Percentiles rank a stretch among this genome's conserved stretches.
phyloP scores from a whole-genome alignment of 2,113 vertebrate species.

The Lynx canadensis region DNA sequence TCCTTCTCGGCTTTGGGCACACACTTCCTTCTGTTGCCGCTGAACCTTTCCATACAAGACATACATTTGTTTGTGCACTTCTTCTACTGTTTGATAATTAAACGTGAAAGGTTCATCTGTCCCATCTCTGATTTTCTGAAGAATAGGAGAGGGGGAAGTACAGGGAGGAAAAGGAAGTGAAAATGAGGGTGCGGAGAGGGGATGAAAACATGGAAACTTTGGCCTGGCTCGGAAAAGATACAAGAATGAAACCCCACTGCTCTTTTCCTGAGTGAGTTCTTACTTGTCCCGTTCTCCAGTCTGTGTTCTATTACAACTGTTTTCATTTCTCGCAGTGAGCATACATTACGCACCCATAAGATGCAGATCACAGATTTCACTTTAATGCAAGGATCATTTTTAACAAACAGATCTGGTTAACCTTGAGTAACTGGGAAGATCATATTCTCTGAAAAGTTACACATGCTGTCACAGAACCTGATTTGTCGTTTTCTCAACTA shows the following conservation, averaged over 20 bases:
- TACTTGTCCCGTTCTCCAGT: not conserved
- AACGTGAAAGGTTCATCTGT: not conserved
- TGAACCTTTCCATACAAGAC: not conserved
- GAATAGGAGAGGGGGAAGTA: not conserved
- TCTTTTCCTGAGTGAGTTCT: not conserved
- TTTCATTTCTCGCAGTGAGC: not conserved
- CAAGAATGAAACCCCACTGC: not conserved
- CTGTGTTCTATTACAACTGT: not conserved
- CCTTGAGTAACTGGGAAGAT: not conserved
- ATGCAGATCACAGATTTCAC: not conserved
- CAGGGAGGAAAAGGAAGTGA: not conserved
- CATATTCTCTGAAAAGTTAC: not conserved
- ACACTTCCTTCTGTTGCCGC: not conserved
- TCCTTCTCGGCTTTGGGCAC: not conserved
- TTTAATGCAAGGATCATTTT: not conserved
- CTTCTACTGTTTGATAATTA: not conserved
- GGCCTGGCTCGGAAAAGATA: not conserved
- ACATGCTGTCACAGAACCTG: not conserved
- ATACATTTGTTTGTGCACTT: not conserved
- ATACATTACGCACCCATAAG: not conserved
- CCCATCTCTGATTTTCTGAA: not conserved
- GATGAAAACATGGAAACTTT: not conserved
- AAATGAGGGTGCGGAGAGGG: not conserved
- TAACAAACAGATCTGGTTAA: not conserved
- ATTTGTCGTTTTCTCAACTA: not conserved